Evolutionary conservation across 2,113 vertebrate genomes (phyloP).

Genomic region (Heterochromis multidens): DNA sequence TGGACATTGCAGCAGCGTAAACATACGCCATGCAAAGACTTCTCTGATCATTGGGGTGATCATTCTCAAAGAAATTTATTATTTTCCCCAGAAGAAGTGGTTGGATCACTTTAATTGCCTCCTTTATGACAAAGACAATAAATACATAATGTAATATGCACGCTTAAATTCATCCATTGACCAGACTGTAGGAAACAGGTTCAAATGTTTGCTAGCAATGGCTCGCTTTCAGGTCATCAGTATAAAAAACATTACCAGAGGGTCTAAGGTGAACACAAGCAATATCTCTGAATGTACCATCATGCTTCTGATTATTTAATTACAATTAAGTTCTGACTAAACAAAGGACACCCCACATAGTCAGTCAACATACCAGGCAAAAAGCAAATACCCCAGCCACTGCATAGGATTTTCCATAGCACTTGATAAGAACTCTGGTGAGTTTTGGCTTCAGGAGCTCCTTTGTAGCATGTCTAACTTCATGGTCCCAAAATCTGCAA

Average conservation of each 20-base stretch:
- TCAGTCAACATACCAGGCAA: conserved; percentile 76
- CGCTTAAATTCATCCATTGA: not conserved
- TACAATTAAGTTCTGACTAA: not conserved
- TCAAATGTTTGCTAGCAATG: not conserved
- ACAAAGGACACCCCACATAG: not conserved
- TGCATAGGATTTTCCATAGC: conserved; percentile 86
- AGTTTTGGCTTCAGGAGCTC: conserved; percentile 79
- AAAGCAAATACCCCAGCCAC: conserved; percentile 82
- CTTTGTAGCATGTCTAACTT: conserved; percentile 81
- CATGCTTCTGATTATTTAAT: not conserved
- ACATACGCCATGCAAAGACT: conserved; percentile 66
- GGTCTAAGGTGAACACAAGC: not conserved
- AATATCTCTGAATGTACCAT: not conserved
- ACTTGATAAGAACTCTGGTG: conserved; percentile 82
- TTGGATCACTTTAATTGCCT: conserved; percentile 83
- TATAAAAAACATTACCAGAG: too few relatives aligned
- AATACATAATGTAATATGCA: not conserved
- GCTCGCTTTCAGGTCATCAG: too few relatives aligned
- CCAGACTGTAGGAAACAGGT: not conserved
- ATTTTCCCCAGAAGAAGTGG: conserved; percentile 87
- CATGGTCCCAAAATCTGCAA: conserved; percentile 81
- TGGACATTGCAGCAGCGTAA: conserved; percentile 76
- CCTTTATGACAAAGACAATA: conserved; percentile 64
- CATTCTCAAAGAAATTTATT: conserved; percentile 84
- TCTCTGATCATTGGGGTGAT: conserved; percentile 26